Evolutionary conservation across 2,113 vertebrate species (phyloP), one percentile per base, ranked within the genome.

Genomic region (Ptyas mucosa): DNA sequence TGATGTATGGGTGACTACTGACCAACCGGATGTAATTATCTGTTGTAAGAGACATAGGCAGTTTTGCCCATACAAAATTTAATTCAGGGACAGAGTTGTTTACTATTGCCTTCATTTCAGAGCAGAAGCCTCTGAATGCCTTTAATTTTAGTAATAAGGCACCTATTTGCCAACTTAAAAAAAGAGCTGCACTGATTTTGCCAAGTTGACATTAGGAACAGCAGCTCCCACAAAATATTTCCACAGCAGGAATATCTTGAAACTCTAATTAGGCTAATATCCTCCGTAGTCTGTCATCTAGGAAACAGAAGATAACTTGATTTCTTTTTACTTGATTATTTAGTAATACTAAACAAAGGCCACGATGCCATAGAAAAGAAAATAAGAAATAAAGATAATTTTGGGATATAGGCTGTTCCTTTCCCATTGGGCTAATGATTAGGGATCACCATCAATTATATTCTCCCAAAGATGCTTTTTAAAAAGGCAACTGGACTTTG

Each of bases 211-310:
- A 0, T 93, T 91, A 89, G 93, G 92, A 94, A 3, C 20, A 0
- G 9, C 93, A 90, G 18, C 69, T 94, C 49, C 90, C 0, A 0
- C n/a, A 11, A 94, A 90, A 69, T 88, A 94, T 87, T 90, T 52
- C 34, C 55, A 87, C 81, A 54, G 1, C 87, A 89, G 15, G 89
- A 53, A 0, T 87, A 69, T 0, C 39, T 0, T 92, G 93, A 95
- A 94, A 85, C 91, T 91, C 94, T 93, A 52, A 12, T 94, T 39
- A 8, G 91, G 90, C 85, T 8, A 3, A 3, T 75, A 58, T 61
- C 93, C 34, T 51, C 1, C 0, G 34, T 91, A 18, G 0, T 89
- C 15, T 34, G 88, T 43, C 94, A 85, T 90, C 94, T 92, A 93
- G 93, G 94, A 92, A 93, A 1, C 55, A 58, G 7, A 81, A 92